Percentiles rank a stretch among this genome's conserved stretches.
Evolutionary conservation across 2,888 invertebrate species (phyloP).

Genomic region (Protula sp.): DNA sequence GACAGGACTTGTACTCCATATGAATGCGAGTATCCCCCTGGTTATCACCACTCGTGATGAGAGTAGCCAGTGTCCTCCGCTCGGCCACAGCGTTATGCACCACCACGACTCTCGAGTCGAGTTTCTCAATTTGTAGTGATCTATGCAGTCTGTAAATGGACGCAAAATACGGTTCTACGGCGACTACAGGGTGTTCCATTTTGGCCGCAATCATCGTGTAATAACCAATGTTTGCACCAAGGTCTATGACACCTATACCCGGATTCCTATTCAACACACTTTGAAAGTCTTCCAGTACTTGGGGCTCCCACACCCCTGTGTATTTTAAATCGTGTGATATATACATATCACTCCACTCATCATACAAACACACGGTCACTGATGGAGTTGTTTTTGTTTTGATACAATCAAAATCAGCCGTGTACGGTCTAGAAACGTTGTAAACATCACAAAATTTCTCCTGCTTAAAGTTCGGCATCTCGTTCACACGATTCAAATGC

Average conservation of each 20-base stretch:
- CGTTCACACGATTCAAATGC: no score
- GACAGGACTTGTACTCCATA: conserved; percentile 12
- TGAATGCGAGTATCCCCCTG: conserved; percentile 24
- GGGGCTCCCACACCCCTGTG: conserved; percentile 22
- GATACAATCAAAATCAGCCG: conserved; percentile 21
- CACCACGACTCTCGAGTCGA: conserved; percentile 5
- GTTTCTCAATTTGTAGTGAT: conserved; percentile 7
- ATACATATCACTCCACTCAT: conserved; percentile 17
- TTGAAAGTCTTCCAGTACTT: conserved; percentile 17
- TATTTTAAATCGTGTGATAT: conserved; percentile 24
- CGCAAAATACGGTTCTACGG: conserved; percentile 21
- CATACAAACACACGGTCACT: conserved; percentile 23
- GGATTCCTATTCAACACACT: conserved; percentile 15
- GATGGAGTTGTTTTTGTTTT: conserved; percentile 17
- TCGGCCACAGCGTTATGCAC: conserved; percentile 20
- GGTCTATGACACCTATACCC: conserved; percentile 19
- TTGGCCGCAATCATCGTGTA: conserved; percentile 23
- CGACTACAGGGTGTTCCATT: conserved; percentile 21
- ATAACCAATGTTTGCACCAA: conserved; percentile 29
- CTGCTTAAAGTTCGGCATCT: no score
- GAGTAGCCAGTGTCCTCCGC: conserved; percentile 8
- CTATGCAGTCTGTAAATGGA: conserved; percentile 16
- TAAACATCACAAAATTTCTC: conserved; percentile 5
- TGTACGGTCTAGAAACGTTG: conserved; percentile 2
- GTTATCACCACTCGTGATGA: conserved; percentile 21